These are phyloP conservation scores for Euproctis similis DNA, from an alignment of 2,888 invertebrate species.

Conservation along the genomic window DNA sequence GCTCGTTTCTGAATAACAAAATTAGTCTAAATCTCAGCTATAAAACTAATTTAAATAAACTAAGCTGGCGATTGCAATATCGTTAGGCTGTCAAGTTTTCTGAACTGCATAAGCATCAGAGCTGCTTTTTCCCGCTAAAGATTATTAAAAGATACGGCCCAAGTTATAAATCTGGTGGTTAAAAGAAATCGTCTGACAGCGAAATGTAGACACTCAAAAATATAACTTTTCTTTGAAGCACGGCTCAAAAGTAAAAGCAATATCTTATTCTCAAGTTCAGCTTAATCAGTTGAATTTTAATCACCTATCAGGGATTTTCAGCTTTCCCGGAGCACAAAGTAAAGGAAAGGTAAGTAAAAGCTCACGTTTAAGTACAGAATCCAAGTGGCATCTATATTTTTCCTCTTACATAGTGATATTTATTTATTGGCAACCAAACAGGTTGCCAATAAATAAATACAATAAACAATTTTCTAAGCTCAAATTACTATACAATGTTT, in stretches of 20 bases:
- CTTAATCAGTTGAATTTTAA: conserved; percentile 45
- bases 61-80: too few relatives aligned
- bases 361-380: conserved; percentile 25
- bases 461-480: too few relatives aligned
- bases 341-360: conserved; percentile 36
- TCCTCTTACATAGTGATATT: conserved; percentile 29
- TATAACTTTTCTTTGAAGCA: conserved; percentile 16
- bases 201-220: conserved; percentile 13
- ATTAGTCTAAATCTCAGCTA: too few relatives aligned
- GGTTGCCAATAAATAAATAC: too few relatives aligned
- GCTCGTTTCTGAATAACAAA: too few relatives aligned
- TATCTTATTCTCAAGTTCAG: conserved; percentile 37
- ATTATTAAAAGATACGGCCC: too few relatives aligned
- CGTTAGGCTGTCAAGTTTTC: too few relatives aligned
- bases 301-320: conserved; percentile 37
- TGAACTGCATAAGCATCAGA: too few relatives aligned
- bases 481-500: too few relatives aligned
- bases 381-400: conserved; percentile 22
- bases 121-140: too few relatives aligned
- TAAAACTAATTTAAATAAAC: too few relatives aligned
- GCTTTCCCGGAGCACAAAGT: conserved; percentile 30
- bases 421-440: conserved; percentile 32
- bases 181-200: not conserved
- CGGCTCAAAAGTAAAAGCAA: conserved; percentile 28
- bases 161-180: too few relatives aligned